Percentiles rank a stretch among this genome's conserved stretches.
Conservation (phyloP, 2,888 invertebrate species). For the Encarsia formosa region DNA sequence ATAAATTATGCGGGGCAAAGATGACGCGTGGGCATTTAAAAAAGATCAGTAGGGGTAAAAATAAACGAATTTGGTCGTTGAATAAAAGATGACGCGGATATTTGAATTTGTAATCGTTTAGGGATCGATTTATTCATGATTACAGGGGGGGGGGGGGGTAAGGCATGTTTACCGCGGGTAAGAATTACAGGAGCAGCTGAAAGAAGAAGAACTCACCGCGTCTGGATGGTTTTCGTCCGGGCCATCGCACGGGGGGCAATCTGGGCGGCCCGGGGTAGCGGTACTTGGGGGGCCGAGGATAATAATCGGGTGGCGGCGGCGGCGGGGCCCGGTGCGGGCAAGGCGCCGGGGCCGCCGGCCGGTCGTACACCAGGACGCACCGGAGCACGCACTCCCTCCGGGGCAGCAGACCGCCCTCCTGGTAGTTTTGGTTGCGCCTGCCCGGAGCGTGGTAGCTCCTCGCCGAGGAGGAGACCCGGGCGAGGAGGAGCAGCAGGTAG, state of each 20-base stretch:
- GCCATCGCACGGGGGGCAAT: slow-evolving; percentile 11
- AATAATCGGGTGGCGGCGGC: slow-evolving; percentile 6
- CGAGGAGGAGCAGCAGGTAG: background rate
- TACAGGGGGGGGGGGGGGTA: too few species aligned
- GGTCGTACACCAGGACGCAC: slow-evolving; percentile 15
- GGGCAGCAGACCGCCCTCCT: background rate
- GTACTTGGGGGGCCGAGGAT: slow-evolving; percentile 10
- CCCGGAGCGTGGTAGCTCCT: slow-evolving; percentile 5
- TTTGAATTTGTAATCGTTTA: too few species aligned
- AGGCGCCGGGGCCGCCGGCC: background rate
- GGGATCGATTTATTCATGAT: too few species aligned
- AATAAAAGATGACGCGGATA: too few species aligned
- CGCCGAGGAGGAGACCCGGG: background rate
- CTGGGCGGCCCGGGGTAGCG: slow-evolving; percentile 11
- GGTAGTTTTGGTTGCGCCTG: background rate
- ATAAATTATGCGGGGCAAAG: too few species aligned
- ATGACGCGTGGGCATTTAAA: too few species aligned
- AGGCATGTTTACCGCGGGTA: too few species aligned
- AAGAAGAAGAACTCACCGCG: slow-evolving; percentile 20
- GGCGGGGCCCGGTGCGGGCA: background rate
- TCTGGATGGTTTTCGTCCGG: slow-evolving; percentile 13
- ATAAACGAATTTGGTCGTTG: too few species aligned
- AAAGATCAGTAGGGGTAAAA: too few species aligned
- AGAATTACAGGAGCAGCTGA: too few species aligned
- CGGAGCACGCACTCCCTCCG: slow-evolving; percentile 11